These are phyloP conservation scores for Megalops cyprinoides DNA, from an alignment of 2,797 vertebrate species.

Conservation along the genomic window DNA sequence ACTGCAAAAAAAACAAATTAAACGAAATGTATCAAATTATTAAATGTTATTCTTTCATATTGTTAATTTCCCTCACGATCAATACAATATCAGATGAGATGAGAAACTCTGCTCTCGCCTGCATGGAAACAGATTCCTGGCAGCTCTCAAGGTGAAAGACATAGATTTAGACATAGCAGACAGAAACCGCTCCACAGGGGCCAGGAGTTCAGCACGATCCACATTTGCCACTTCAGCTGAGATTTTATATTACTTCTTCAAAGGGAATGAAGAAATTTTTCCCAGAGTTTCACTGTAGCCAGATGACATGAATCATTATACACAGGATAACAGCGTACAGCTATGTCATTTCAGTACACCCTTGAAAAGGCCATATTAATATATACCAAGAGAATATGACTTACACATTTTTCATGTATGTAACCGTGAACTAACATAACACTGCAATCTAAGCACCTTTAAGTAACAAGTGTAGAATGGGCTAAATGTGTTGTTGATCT, in stretches of 20 bases:
- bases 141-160: not conserved
- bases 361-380: no score
- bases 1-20: not conserved
- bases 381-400: no score
- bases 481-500: no score
- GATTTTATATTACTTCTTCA: not conserved
- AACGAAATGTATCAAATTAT: not conserved
- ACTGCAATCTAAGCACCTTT: no score
- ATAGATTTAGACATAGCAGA: not conserved
- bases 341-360: not conserved
- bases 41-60: not conserved
- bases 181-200: not conserved
- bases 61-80: not conserved
- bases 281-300: not conserved
- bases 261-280: not conserved
- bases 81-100: not conserved
- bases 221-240: not conserved
- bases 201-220: not conserved
- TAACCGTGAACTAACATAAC: no score
- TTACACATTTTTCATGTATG: no score
- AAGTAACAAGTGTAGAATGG: no score
- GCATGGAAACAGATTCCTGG: not conserved
- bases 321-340: not conserved
- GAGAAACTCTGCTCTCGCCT: not conserved
- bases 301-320: not conserved